Percentiles rank a stretch among this genome's conserved stretches.
Conservation (phyloP, 2,113 vertebrate genomes). For the Rhynchomys soricoides region DNA sequence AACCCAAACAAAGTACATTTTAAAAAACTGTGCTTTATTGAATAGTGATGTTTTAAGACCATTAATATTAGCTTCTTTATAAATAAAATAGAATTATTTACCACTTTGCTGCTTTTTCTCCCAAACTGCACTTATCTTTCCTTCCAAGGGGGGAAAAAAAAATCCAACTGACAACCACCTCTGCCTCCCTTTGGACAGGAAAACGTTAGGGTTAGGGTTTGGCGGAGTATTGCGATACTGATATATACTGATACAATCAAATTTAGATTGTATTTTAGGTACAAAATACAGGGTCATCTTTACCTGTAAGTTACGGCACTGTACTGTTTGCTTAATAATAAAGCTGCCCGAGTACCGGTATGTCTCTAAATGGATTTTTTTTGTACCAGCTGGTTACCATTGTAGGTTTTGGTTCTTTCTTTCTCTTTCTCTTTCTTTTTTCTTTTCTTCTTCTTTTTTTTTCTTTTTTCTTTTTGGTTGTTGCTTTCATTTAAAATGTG, state of each 20-base stretch:
- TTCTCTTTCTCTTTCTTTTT: neutral
- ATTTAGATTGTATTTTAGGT: slow-evolving; percentile 61
- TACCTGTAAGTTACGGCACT: slow-evolving; percentile 55
- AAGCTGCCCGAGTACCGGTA: slow-evolving; percentile 83
- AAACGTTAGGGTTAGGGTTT: slow-evolving; percentile 28
- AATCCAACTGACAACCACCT: slow-evolving; percentile 27
- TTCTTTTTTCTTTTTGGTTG: slow-evolving; percentile 63
- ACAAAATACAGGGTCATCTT: slow-evolving; percentile 75
- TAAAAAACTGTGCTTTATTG: slow-evolving; percentile 44
- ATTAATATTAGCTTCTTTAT: slow-evolving; percentile 14
- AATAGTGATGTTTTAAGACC: slow-evolving; percentile 48
- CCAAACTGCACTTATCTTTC: neutral
- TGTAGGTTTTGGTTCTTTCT: slow-evolving; percentile 75
- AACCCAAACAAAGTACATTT: slow-evolving; percentile 2
- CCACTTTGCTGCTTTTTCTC: neutral
- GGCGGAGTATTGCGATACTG: slow-evolving; percentile 20
- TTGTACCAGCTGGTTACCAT: slow-evolving; percentile 84
- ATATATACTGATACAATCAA: slow-evolving; percentile 30
- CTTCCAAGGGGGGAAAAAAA: slow-evolving; percentile 42
- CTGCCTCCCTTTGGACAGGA: neutral
- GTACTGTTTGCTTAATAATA: slow-evolving; percentile 84
- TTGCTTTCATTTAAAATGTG: slow-evolving; percentile 89
- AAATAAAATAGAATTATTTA: slow-evolving; percentile 62
- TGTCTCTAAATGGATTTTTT: slow-evolving; percentile 87
- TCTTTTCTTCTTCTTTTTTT: neutral